phyloP scores from a whole-genome alignment of 2,113 vertebrate genomes.

The Cariama cristata region DNA sequence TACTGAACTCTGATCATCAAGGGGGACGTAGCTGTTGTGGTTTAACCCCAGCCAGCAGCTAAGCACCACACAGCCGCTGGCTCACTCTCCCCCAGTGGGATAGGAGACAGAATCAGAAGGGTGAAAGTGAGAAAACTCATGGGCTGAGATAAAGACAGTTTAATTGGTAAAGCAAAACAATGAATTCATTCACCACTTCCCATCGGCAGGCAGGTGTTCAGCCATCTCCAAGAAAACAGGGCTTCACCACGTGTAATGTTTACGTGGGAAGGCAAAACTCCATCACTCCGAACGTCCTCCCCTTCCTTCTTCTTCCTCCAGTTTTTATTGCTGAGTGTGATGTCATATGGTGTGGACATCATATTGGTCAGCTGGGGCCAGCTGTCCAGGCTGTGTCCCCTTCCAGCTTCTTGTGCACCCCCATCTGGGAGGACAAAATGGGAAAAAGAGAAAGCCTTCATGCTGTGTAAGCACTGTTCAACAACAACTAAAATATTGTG shows the following conservation, averaged over 20 bases:
- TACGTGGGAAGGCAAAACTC: not conserved
- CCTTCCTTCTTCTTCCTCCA: not conserved
- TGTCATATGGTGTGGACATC: not conserved
- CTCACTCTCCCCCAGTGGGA: rapidly evolving
- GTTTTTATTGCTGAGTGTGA: not conserved
- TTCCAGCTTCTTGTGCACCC: not conserved
- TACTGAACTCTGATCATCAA: not conserved
- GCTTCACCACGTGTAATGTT: rapidly evolving
- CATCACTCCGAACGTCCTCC: rapidly evolving
- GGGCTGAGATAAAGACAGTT: not conserved
- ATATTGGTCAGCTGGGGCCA: not conserved
- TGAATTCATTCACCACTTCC: not conserved
- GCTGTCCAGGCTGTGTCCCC: not conserved
- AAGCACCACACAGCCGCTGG: rapidly evolving
- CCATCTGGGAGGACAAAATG: too few species aligned
- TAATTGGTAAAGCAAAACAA: not conserved
- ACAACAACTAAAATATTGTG: not conserved
- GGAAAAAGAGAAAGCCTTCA: not conserved
- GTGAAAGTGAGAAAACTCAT: not conserved
- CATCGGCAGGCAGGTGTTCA: not conserved
- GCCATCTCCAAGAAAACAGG: not conserved
- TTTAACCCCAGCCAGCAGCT: not conserved
- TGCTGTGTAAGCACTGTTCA: not conserved
- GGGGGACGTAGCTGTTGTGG: not conserved
- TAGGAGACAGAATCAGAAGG: not conserved